Percentiles rank a stretch among this genome's conserved stretches.
Conservation (phyloP, 2,797 vertebrate species). For the Borostomias antarcticus region DNA sequence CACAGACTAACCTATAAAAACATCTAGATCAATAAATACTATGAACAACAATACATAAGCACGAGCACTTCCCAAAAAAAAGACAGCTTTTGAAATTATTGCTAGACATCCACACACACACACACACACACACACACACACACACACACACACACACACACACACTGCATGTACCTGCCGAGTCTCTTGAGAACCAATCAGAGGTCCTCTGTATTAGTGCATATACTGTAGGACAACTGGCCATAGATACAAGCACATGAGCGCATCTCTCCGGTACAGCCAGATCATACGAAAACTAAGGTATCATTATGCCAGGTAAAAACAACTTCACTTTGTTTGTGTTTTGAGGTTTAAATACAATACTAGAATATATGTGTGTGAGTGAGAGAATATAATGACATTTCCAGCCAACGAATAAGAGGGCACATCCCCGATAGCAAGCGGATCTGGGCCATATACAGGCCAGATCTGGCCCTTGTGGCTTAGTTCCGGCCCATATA, state of each 20-base stretch:
- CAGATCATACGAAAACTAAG: constrained; percentile 40
- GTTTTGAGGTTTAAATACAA: constrained; percentile 13
- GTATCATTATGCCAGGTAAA: constrained; percentile 16
- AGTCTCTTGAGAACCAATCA: neutral
- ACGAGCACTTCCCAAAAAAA: constrained; percentile 46
- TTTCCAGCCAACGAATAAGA: no score
- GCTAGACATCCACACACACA: constrained; percentile 18
- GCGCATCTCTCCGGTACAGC: neutral
- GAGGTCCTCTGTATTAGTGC: constrained; percentile 59
- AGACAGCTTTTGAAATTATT: constrained; percentile 17
- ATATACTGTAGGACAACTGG: constrained; percentile 57
- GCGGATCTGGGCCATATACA: no score
- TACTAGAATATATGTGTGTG: neutral
- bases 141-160: neutral
- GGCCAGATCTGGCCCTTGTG: no score
- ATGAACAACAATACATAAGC: constrained; percentile 62
- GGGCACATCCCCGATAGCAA: no score
- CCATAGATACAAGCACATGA: constrained; percentile 32
- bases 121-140: constrained; percentile 19
- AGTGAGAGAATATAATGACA: neutral
- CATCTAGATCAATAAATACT: constrained; percentile 78
- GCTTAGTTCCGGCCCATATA: no score
- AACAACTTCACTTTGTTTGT: constrained; percentile 1
- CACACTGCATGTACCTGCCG: neutral
- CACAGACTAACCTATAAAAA: constrained; percentile 69